A percentile compares a stretch with the other conserved stretches of the same genome.
Evolutionary conservation across 1,140 invertebrate genomes (phyloP).

Genomic region (Bombyx mandarina): DNA sequence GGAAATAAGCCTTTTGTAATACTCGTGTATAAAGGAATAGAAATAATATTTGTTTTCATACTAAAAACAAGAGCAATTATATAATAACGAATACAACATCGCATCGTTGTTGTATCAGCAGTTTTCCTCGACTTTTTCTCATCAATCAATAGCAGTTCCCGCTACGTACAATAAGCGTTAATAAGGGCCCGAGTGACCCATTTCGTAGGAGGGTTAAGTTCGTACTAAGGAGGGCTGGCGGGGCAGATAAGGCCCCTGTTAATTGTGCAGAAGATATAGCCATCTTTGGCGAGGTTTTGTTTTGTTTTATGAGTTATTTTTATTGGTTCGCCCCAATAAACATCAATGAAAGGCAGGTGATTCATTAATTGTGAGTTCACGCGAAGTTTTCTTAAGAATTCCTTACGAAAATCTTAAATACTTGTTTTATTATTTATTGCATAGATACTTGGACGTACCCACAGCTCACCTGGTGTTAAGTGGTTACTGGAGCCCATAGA

Average conservation of each 20-base stretch:
- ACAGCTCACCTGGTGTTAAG: too few species aligned
- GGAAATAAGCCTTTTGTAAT: too few species aligned
- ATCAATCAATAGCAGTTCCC: constrained; percentile 27
- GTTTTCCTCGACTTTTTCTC: too few species aligned
- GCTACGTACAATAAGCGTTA: constrained; percentile 32
- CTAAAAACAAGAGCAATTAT: too few species aligned
- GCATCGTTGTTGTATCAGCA: too few species aligned
- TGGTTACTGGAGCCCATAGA: too few species aligned
- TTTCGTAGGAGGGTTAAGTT: constrained; percentile 27
- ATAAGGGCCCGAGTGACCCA: constrained; percentile 34
- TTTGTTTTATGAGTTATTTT: constrained; percentile 8
- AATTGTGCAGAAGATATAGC: constrained; percentile 32
- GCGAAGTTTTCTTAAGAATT: constrained; percentile 13
- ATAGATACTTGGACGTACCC: neutral
- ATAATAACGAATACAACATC: too few species aligned
- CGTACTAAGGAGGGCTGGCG: constrained; percentile 40
- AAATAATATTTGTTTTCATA: too few species aligned
- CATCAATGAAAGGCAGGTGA: too few species aligned
- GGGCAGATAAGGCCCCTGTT: constrained; percentile 36
- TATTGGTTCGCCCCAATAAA: neutral
- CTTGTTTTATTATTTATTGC: too few species aligned
- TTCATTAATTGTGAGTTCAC: constrained; percentile 8
- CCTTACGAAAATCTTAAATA: neutral
- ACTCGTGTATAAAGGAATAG: too few species aligned
- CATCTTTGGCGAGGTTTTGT: neutral